A percentile compares a stretch with the other conserved stretches of the same genome.
Evolutionary conservation across 2,888 invertebrate species (phyloP).

Genomic region (Caenorhabditis sp.): DNA sequence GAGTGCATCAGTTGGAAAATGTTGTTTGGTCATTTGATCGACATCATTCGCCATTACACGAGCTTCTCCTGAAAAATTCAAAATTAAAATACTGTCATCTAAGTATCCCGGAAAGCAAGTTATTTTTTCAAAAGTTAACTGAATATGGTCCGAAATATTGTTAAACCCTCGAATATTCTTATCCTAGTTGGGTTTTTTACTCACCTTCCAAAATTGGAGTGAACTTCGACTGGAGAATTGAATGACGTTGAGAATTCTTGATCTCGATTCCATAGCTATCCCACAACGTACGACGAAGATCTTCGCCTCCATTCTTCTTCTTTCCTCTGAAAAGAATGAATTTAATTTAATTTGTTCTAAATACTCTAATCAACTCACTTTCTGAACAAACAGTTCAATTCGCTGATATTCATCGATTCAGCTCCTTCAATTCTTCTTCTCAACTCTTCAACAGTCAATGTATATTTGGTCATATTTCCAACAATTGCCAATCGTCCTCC

Average conservation of each 20-base stretch:
- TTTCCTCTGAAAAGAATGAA: conserved; percentile 7
- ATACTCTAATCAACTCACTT: conserved; percentile 9
- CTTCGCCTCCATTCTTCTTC: background rate
- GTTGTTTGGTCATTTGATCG: background rate
- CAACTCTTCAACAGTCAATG: conserved; percentile 17
- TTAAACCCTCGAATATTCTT: too few species aligned
- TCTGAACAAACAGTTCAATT: conserved; percentile 15
- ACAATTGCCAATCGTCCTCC: conserved; percentile 9
- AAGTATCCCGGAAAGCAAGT: background rate
- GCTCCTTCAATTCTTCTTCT: conserved; percentile 12
- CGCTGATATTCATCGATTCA: conserved; percentile 16
- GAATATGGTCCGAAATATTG: too few species aligned
- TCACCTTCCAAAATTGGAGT: conserved; percentile 4
- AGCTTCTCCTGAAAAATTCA: conserved; percentile 3
- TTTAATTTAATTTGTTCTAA: conserved; percentile 2
- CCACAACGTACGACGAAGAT: background rate
- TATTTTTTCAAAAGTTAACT: too few species aligned
- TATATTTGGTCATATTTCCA: conserved; percentile 10
- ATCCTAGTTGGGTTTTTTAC: background rate
- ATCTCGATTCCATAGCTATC: background rate
- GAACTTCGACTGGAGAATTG: too few species aligned
- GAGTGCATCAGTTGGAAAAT: background rate
- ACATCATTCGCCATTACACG: background rate
- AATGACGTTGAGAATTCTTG: background rate
- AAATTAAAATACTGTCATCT: too few species aligned